Percentiles rank a stretch among this genome's conserved stretches.
These are phyloP conservation scores for Diarsia dahlii DNA, from an alignment of 2,888 invertebrate species.

Conservation along the genomic window DNA sequence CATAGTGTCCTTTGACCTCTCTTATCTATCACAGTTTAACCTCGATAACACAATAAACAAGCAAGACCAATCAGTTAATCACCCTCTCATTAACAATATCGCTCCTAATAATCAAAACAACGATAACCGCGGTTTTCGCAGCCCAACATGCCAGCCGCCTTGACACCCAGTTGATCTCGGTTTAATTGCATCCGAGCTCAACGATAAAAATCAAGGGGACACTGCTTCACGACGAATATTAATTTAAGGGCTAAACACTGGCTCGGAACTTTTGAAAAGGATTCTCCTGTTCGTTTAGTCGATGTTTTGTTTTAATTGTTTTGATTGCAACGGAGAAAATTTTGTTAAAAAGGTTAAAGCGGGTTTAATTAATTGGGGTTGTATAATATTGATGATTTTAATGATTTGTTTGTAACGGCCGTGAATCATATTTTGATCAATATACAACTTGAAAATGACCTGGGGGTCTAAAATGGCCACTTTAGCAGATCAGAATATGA, in stretches of 20 bases:
- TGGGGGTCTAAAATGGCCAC: too few species aligned
- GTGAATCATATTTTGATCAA: too few species aligned
- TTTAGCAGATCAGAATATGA: too few species aligned
- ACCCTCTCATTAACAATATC: neutral
- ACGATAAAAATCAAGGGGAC: constrained; percentile 70
- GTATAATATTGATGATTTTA: too few species aligned
- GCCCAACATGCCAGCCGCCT: constrained; percentile 67
- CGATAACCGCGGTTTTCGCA: constrained; percentile 57
- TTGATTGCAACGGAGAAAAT: neutral
- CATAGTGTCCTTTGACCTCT: neutral
- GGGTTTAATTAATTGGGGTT: too few species aligned
- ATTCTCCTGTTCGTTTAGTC: constrained; percentile 23
- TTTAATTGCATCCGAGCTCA: constrained; percentile 76
- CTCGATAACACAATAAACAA: neutral
- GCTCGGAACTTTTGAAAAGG: constrained; percentile 54
- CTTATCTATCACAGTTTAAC: neutral
- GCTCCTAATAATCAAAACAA: constrained; percentile 4
- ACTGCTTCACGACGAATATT: constrained; percentile 45
- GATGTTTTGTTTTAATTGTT: constrained; percentile 8
- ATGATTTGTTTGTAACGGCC: too few species aligned
- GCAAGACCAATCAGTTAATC: neutral
- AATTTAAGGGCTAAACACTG: constrained; percentile 43
- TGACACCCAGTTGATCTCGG: constrained; percentile 74
- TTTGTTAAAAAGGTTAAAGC: neutral
- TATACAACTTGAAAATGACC: too few species aligned